These are phyloP conservation scores for Ceratina calcarata DNA, from an alignment of 1,140 invertebrate species.

Conservation along the genomic window DNA sequence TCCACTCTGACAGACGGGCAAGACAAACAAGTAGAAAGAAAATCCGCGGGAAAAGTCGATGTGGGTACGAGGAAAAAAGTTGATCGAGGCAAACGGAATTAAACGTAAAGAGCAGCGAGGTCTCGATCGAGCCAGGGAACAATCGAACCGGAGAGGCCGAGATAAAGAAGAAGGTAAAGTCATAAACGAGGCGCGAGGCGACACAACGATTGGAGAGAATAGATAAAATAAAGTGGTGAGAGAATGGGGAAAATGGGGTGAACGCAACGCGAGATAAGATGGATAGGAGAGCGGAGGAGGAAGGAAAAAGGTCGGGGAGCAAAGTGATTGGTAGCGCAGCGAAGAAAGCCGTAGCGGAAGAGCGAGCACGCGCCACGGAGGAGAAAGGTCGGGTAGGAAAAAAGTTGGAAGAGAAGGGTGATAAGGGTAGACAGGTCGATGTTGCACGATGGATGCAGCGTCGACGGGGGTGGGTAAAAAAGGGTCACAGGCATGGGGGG, in stretches of 20 bases:
- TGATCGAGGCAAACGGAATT: background rate
- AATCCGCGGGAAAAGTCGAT: background rate
- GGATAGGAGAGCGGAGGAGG: background rate
- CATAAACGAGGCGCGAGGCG: background rate
- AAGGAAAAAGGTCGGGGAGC: background rate
- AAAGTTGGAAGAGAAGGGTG: slow-evolving; percentile 8
- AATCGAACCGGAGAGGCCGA: background rate
- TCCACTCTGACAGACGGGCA: no score
- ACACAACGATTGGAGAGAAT: background rate
- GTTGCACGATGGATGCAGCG: slow-evolving; percentile 27
- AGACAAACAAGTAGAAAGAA: background rate
- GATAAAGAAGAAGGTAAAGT: background rate
- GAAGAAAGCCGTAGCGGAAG: slow-evolving; percentile 2
- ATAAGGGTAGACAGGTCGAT: slow-evolving; percentile 48
- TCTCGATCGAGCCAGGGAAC: background rate
- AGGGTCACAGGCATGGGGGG: background rate
- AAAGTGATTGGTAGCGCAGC: slow-evolving; percentile 12
- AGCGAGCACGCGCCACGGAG: background rate
- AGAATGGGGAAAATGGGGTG: background rate
- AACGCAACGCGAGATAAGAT: background rate
- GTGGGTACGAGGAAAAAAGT: no score
- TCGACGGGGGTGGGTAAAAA: slow-evolving; percentile 15
- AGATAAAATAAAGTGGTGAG: background rate
- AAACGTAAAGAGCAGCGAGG: background rate
- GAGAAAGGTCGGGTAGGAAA: background rate